Base-by-base conservation (phyloP, 1,140 invertebrate species). In the Physella acuta region DNA sequence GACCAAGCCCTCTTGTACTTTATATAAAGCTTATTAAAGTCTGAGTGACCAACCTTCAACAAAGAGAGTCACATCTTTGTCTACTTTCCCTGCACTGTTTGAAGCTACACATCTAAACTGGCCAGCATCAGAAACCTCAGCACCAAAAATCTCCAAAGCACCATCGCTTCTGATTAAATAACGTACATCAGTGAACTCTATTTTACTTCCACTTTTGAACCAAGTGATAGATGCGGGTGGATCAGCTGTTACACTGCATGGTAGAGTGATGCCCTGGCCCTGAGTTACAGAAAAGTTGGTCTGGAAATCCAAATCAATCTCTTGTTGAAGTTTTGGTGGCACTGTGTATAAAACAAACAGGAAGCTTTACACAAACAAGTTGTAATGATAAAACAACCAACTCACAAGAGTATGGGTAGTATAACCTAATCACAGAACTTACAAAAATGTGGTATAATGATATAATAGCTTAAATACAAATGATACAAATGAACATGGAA, bases 221-320 rank as follows among this genome's bases (percentile, higher is more conserved):
- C 83, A 85, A 52, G 71, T 67, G 24, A 85, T 81, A 8, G 36
- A 53, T 11, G 86, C 85, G 31, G 64, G 67, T 3, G 85, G 86
- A 59, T 85, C 80, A 11, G 82, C 85, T 3, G 71, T 68, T 0
- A 87, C 85, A 33, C 81, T 76, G 74, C 87, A 87, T 1, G 82
- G 78, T 4, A 87, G 65, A 0, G 78, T 64, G 34, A 85, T 76
- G 17, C 79, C 72, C 34, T 73, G 73, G 5, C 84, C 85, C 51
- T 81, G 75, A 16, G 77, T 66, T 5, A 80, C 80, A 81, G 94
- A 94, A 85, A 97, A 80, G 67, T 80, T 76, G 20, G 33, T 72
- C 36, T 73, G 64, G 20, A 62, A 30, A 36, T 80, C 75, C 31
- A 55, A 91, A 84, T 96, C 93, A 85, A 64, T 69, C n/a, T 76